Percentiles rank a stretch among this genome's conserved stretches.
Conservation (phyloP, 1,140 invertebrate genomes). For the Stenopsyche tienmushanensis region DNA sequence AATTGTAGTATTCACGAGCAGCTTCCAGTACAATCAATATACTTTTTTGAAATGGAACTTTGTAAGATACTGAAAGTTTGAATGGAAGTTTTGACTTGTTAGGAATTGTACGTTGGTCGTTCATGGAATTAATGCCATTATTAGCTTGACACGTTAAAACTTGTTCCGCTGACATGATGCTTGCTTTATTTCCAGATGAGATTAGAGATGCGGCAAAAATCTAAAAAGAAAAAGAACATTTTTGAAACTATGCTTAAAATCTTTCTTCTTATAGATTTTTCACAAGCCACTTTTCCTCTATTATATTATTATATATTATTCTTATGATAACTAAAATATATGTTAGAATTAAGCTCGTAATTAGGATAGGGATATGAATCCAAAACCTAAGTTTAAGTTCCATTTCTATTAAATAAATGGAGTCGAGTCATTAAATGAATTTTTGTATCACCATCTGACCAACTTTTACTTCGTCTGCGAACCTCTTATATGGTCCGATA, state of each 20-base stretch:
- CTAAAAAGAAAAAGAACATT: conserved; percentile 18
- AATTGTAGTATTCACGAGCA: conserved; percentile 37
- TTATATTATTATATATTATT: too few relatives aligned
- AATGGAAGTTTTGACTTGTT: conserved; percentile 27
- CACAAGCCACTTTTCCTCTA: too few relatives aligned
- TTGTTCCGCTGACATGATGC: conserved; percentile 33
- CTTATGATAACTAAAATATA: too few relatives aligned
- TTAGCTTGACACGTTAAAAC: conserved; percentile 27
- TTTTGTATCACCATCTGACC: too few relatives aligned
- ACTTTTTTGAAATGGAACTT: conserved; percentile 27
- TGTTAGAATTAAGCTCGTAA: too few relatives aligned
- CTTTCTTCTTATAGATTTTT: too few relatives aligned
- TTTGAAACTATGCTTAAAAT: neutral
- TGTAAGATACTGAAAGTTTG: conserved; percentile 29
- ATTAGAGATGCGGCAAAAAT: conserved; percentile 34
- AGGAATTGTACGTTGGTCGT: conserved; percentile 7
- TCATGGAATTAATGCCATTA: neutral
- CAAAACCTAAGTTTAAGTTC: too few relatives aligned
- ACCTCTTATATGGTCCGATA: too few relatives aligned
- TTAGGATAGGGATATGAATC: too few relatives aligned
- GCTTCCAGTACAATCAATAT: conserved; percentile 29
- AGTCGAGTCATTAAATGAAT: too few relatives aligned
- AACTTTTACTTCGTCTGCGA: too few relatives aligned
- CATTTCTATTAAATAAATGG: too few relatives aligned
- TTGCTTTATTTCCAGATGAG: conserved; percentile 32